phyloP scores from a whole-genome alignment of 2,888 invertebrate species.

The Mellilla xanthometata region DNA sequence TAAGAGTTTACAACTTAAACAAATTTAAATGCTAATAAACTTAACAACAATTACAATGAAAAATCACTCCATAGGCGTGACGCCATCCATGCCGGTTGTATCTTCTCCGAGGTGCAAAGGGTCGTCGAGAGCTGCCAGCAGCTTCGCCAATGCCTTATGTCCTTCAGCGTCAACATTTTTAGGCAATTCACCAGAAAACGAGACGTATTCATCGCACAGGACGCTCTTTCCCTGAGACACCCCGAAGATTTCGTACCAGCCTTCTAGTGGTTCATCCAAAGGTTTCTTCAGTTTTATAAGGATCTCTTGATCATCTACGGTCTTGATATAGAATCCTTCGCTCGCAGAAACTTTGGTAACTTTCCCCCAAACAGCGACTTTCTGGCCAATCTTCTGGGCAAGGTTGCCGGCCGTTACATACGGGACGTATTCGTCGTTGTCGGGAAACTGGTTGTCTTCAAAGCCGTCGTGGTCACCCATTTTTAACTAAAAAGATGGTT shows the following conservation, averaged over 20 bases:
- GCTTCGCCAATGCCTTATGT: conserved; percentile 64
- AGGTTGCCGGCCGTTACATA: conserved; percentile 74
- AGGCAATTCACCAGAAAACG: conserved; percentile 61
- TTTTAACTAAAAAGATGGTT: too few species aligned
- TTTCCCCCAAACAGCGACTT: conserved; percentile 73
- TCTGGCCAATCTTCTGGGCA: conserved; percentile 70
- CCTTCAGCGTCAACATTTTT: conserved; percentile 71
- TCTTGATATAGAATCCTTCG: conserved; percentile 72
- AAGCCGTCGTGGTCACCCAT: conserved; percentile 74
- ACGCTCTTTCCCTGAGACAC: conserved; percentile 71
- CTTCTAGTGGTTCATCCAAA: conserved; percentile 66
- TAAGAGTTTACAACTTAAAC: not conserved
- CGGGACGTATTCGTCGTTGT: conserved; percentile 73
- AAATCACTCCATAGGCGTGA: conserved; percentile 57
- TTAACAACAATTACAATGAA: not conserved
- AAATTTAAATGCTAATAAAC: not conserved
- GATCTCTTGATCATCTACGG: conserved; percentile 75
- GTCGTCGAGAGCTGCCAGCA: conserved; percentile 68
- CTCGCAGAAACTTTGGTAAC: conserved; percentile 69
- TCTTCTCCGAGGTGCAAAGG: conserved; percentile 76
- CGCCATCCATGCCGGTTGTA: conserved; percentile 47
- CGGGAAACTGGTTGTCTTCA: conserved; percentile 74
- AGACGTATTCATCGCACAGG: conserved; percentile 70
- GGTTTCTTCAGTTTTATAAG: conserved; percentile 63
- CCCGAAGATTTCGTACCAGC: conserved; percentile 76